Evolutionary conservation across 2,797 vertebrate genomes (phyloP).

Genomic region (Pseudochromis fuscus): DNA sequence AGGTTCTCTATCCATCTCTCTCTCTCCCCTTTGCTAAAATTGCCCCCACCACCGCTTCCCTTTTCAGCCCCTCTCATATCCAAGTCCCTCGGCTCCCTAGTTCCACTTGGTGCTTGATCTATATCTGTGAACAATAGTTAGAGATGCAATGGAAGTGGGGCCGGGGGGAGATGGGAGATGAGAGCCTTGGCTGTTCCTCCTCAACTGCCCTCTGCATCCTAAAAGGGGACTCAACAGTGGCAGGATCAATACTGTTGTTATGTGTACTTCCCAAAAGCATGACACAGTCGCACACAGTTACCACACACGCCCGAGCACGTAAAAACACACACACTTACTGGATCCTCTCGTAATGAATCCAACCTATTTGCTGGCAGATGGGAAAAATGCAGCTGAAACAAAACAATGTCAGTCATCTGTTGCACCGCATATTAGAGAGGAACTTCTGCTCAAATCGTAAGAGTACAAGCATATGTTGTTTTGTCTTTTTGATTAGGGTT

Average conservation of each 20-base stretch:
- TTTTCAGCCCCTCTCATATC: conserved; percentile 33
- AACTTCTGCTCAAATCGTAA: conserved; percentile 79
- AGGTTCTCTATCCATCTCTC: conserved; percentile 61
- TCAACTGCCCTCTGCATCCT: conserved; percentile 85
- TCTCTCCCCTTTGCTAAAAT: conserved; percentile 23
- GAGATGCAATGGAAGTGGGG: conserved; percentile 54
- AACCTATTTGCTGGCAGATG: conserved; percentile 87
- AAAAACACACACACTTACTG: conserved; percentile 53
- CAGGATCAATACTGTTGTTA: conserved; percentile 87
- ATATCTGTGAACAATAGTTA: conserved; percentile 82
- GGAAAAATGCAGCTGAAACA: conserved; percentile 86
- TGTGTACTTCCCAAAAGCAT: conserved; percentile 70
- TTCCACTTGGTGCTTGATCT: conserved; percentile 82
- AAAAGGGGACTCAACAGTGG: conserved; percentile 86
- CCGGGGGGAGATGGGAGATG: conserved; percentile 44
- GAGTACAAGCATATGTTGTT: conserved; percentile 85
- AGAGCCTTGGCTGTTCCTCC: conserved; percentile 52
- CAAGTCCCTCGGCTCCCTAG: conserved; percentile 53
- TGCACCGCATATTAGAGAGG: conserved; percentile 83
- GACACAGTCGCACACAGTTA: conserved; percentile 53
- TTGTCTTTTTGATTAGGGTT: conserved; percentile 81
- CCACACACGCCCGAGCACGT: conserved; percentile 36
- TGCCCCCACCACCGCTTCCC: conserved; percentile 22
- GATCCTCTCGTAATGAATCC: conserved; percentile 87
- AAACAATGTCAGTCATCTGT: conserved; percentile 90